Evolutionary conservation across 2,113 vertebrate species (phyloP).

Genomic region (Galeopterus variegatus): DNA sequence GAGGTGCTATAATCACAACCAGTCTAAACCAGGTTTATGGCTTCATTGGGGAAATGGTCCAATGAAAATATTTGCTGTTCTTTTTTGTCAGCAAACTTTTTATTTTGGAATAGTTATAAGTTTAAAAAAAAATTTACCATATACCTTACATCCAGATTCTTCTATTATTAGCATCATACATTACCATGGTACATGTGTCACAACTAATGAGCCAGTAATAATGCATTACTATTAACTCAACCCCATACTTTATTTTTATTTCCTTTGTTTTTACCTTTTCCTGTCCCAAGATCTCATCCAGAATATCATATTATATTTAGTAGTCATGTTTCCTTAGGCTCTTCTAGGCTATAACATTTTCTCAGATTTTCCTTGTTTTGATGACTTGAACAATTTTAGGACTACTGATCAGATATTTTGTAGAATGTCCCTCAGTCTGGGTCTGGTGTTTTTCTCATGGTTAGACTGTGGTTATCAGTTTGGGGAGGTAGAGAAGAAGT

Average conservation of each 20-base stretch:
- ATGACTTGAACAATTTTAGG: background rate
- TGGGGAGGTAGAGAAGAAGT: background rate
- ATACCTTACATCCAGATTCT: background rate
- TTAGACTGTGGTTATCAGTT: background rate
- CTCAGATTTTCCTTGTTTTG: background rate
- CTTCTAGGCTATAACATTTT: background rate
- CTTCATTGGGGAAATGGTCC: background rate
- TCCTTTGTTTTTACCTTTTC: background rate
- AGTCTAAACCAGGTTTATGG: background rate
- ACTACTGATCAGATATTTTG: background rate
- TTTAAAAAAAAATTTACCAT: background rate
- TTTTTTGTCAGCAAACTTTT: background rate
- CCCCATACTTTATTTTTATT: background rate
- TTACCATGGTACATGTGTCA: background rate
- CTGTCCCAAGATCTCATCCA: background rate
- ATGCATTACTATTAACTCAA: background rate
- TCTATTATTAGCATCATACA: background rate
- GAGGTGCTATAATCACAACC: background rate
- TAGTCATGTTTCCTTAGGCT: background rate
- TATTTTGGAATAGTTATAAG: constrained; percentile 5
- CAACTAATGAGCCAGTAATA: background rate
- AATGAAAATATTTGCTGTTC: background rate
- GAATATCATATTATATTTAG: background rate
- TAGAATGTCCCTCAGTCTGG: background rate
- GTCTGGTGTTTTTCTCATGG: background rate